Evolutionary conservation across 2,113 vertebrate species (phyloP).

Genomic region (Upupa epops): DNA sequence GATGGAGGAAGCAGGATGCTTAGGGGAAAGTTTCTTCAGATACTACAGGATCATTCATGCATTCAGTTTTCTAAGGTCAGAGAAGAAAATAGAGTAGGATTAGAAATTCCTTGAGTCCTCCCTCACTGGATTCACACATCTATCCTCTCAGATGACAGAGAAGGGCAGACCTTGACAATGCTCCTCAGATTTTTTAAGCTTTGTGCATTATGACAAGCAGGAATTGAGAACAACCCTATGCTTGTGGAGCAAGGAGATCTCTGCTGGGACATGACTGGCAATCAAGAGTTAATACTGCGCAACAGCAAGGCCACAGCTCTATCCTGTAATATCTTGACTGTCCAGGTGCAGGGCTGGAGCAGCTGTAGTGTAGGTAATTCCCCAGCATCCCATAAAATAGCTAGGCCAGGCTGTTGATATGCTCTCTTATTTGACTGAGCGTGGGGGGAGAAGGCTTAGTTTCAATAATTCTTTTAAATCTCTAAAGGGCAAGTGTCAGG

Average conservation of each 20-base stretch:
- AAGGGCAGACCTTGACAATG: neutral
- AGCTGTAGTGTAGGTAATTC: neutral
- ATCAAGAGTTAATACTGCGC: neutral
- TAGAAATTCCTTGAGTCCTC: neutral
- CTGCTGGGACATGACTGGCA: neutral
- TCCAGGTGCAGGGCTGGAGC: neutral
- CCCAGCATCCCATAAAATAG: neutral
- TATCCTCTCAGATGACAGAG: neutral
- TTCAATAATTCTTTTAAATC: too few species aligned
- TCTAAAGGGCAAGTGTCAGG: too few species aligned
- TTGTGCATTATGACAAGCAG: neutral
- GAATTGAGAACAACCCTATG: neutral
- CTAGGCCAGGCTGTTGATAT: neutral
- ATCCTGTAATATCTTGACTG: neutral
- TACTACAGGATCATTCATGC: neutral
- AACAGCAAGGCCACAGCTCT: neutral
- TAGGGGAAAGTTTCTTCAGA: neutral
- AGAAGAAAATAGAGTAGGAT: neutral
- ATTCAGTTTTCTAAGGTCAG: neutral
- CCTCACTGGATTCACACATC: neutral
- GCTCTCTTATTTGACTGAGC: neutral
- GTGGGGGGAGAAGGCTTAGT: neutral
- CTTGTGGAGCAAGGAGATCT: neutral
- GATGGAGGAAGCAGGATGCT: neutral
- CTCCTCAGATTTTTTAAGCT: neutral